These are phyloP conservation scores for Enteromius mattozi DNA, from an alignment of 2,797 vertebrate species.

Conservation along the genomic window DNA sequence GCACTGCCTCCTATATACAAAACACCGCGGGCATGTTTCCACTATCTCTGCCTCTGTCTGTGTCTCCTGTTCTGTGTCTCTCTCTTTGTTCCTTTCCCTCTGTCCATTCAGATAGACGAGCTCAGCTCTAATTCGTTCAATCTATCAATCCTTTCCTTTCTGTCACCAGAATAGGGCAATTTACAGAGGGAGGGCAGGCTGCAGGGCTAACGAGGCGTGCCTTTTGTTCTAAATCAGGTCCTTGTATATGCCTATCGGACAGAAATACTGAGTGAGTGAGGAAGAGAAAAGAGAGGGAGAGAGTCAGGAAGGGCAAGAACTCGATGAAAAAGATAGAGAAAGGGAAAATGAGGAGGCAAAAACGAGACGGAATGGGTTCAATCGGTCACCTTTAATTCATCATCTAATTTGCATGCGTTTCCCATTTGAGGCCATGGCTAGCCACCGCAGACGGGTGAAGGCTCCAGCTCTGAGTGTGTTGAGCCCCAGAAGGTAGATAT, in stretches of 20 bases:
- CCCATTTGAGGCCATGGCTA: slow-evolving; percentile 39
- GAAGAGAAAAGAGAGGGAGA: slow-evolving; percentile 1
- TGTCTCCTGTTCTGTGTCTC: slow-evolving; percentile 11
- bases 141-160: slow-evolving; percentile 60
- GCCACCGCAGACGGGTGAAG: slow-evolving; percentile 30
- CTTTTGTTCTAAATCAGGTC: slow-evolving; percentile 55
- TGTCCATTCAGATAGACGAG: slow-evolving; percentile 42
- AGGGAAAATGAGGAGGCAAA: slow-evolving; percentile 35
- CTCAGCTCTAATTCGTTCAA: slow-evolving; percentile 43
- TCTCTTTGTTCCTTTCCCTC: slow-evolving; percentile 18
- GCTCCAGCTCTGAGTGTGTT: slow-evolving; percentile 25
- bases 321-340: slow-evolving; percentile 22
- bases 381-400: slow-evolving; percentile 56
- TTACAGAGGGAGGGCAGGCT: slow-evolving; percentile 54
- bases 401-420: slow-evolving; percentile 53
- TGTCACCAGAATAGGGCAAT: slow-evolving; percentile 55
- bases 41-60: neutral
- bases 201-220: slow-evolving; percentile 40
- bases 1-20: neutral
- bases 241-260: slow-evolving; percentile 34
- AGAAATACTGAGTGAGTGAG: slow-evolving; percentile 14
- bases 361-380: slow-evolving; percentile 45
- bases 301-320: slow-evolving; percentile 22
- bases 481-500: slow-evolving; percentile 38
- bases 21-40: neutral